Evolutionary conservation across 2,888 invertebrate species (phyloP), one percentile per base, ranked within the genome.

Genomic region (Nemapogon koenigi): DNA sequence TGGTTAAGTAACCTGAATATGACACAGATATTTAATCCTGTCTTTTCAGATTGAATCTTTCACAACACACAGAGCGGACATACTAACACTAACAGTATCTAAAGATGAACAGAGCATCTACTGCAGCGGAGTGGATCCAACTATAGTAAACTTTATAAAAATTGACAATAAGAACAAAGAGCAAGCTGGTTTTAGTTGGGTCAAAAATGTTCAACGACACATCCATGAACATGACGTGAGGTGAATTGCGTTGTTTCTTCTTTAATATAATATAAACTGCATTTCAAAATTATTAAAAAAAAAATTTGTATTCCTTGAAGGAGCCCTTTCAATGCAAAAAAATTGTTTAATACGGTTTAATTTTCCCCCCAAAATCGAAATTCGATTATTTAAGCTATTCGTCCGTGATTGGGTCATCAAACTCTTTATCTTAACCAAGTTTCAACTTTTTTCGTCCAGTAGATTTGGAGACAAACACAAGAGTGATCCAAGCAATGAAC

Each of bases 161-260:
- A 85, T 90, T 0, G 75, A 75, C 40, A 83, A 81, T 47, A 64
- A 56, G 13, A 66, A 72, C 22, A 73, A 71, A 43, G 60, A 70
- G 43, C 75, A 79, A 36, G 66, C 64, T 16, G 57, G 70, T 16
- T 76, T 83, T n/a, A 85, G 85, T 43, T 96, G 96, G 96, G 88
- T 94, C 0, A 89, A 88, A 55, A 88, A 88, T 49, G 81, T 89
- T 4, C 89, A 91, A 46, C 82, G 91, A 41, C 82, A 84, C 52
- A 84, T 91, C 35, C 96, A 97, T 62, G 87, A 88, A 33, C 94
- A 97, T 60, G 95, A 95, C 69, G 92, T 97, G 1, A 73, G 83
- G 72, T 78, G 58, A 41, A 16, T 15, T 16, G n/a, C n/a, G n/a
- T n/a, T n/a, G n/a, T n/a, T n/a, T n/a, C 16, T 26, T 16, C 4